Evolutionary conservation across 1,140 invertebrate genomes (phyloP).

Genomic region (Nasonia vitripennis): DNA sequence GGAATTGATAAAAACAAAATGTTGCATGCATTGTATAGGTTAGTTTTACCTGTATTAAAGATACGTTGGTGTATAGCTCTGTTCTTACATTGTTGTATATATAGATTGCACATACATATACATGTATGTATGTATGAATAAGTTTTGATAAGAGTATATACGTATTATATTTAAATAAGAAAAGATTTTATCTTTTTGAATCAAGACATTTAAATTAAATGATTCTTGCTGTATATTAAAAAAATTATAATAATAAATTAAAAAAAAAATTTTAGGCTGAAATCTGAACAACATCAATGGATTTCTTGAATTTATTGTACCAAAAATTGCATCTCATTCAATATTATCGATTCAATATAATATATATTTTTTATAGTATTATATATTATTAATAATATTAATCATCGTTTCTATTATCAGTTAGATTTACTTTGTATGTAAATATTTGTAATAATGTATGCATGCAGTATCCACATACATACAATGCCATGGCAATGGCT

Average conservation of each 20-base stretch:
- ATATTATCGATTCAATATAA: slow-evolving; percentile 51
- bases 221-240: too few relatives aligned
- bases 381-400: slow-evolving; percentile 51
- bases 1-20: neutral
- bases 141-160: too few relatives aligned
- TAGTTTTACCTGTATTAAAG: too few relatives aligned
- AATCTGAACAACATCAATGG: slow-evolving; percentile 35
- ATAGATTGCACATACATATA: too few relatives aligned
- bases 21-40: neutral
- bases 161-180: too few relatives aligned
- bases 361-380: slow-evolving; percentile 37
- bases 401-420: slow-evolving; percentile 48
- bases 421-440: slow-evolving; percentile 52
- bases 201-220: too few relatives aligned
- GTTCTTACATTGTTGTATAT: too few relatives aligned
- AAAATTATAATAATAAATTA: too few relatives aligned
- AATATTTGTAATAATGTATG: slow-evolving; percentile 48
- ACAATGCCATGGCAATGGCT: slow-evolving; percentile 34
- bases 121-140: too few relatives aligned
- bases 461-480: slow-evolving; percentile 35
- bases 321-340: slow-evolving; percentile 54
- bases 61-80: too few relatives aligned
- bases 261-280: neutral
- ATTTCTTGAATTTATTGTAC: slow-evolving; percentile 55
- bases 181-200: too few relatives aligned